A percentile compares a stretch with the other conserved stretches of the same genome.
Evolutionary conservation across 1,140 invertebrate genomes (phyloP).

Genomic region (Bombus superbus): DNA sequence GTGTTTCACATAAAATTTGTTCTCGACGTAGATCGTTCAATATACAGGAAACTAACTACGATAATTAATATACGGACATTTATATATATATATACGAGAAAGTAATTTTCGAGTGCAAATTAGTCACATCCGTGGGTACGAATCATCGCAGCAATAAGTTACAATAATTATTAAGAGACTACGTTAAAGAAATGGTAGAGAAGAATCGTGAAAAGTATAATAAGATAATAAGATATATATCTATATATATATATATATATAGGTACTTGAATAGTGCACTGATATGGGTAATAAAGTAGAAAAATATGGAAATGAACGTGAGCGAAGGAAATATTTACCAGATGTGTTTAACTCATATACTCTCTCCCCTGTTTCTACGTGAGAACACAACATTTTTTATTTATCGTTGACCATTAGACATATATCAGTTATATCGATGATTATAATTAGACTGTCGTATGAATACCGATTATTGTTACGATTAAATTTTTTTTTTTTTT

Average conservation of each 20-base stretch:
- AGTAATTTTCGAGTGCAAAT: constrained; percentile 48
- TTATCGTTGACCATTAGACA: not conserved
- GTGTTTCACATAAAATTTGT: not conserved
- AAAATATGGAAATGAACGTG: constrained; percentile 36
- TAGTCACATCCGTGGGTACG: constrained; percentile 42
- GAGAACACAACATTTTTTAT: not conserved
- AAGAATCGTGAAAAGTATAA: constrained; percentile 38
- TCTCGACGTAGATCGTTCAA: constrained; percentile 3
- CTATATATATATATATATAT: too few species aligned
- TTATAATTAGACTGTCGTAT: not conserved
- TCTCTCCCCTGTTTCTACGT: not conserved
- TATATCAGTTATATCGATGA: not conserved
- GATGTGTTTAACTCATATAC: not conserved
- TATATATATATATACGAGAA: not conserved
- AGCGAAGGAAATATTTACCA: constrained; percentile 30
- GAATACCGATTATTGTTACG: not conserved
- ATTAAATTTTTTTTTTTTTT: too few species aligned
- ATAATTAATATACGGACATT: constrained; percentile 30
- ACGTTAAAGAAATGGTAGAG: constrained; percentile 30
- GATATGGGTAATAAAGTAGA: constrained; percentile 5
- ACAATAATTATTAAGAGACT: constrained; percentile 45
- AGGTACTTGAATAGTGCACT: constrained; percentile 46
- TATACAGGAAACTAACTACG: constrained; percentile 51
- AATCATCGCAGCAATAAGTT: constrained; percentile 38
- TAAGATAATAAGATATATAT: not conserved